These are phyloP conservation scores for Dromas ardeola DNA, from an alignment of 2,113 vertebrate species.

Conservation along the genomic window DNA sequence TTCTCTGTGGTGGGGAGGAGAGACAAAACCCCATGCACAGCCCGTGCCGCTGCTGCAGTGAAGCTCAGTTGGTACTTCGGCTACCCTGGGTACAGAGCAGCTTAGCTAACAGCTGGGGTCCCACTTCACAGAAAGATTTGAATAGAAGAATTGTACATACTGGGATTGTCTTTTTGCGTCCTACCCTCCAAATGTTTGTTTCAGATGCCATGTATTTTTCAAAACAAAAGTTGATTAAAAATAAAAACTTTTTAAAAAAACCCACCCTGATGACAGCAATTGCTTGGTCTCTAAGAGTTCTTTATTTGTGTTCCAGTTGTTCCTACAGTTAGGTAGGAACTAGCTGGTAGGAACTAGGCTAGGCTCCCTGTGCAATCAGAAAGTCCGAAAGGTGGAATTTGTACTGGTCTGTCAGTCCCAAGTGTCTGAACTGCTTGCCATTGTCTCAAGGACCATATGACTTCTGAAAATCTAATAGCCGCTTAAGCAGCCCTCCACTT, in stretches of 20 bases:
- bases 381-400: background rate
- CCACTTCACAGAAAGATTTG: background rate
- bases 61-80: background rate
- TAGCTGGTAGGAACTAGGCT: background rate
- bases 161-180: background rate
- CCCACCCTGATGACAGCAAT: background rate
- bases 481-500: background rate
- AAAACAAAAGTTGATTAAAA: background rate
- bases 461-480: background rate
- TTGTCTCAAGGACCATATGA: background rate
- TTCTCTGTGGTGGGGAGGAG: background rate
- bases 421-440: background rate
- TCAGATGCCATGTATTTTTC: background rate
- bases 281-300: accelerated
- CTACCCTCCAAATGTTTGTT: background rate
- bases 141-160: background rate
- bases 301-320: background rate
- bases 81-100: background rate
- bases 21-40: accelerated
- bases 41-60: background rate
- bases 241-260: background rate
- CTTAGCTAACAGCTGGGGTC: background rate
- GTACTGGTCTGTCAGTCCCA: background rate
- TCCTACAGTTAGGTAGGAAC: background rate
- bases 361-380: background rate